These are phyloP conservation scores for Rachycentron canadum DNA, from an alignment of 2,797 vertebrate genomes.

Conservation along the genomic window DNA sequence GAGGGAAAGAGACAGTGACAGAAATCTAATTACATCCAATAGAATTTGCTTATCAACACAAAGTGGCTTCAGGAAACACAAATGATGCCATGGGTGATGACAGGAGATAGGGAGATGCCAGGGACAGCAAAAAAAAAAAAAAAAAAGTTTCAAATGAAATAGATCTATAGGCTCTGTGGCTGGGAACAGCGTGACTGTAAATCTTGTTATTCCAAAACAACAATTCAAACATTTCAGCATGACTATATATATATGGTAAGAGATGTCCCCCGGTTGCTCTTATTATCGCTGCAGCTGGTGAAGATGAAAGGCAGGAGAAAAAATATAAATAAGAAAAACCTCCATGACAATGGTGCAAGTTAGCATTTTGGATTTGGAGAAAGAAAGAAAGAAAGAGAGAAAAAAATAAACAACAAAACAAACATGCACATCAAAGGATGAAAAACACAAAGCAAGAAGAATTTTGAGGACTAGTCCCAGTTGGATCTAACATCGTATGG, in stretches of 20 bases:
- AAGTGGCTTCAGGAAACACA: constrained; percentile 30
- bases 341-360: constrained; percentile 31
- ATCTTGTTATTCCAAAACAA: constrained; percentile 38
- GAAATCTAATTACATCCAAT: constrained; percentile 59
- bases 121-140: constrained; percentile 8
- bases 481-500: constrained; percentile 43
- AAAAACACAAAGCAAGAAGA: constrained; percentile 28
- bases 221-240: constrained; percentile 13
- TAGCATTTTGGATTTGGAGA: constrained; percentile 50
- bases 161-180: constrained; percentile 20
- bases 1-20: constrained; percentile 32
- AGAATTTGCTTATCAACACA: constrained; percentile 53
- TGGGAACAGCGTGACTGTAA: constrained; percentile 4
- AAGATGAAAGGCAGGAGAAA: constrained; percentile 29
- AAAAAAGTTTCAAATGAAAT: constrained; percentile 12
- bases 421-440: constrained; percentile 39
- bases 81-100: constrained; percentile 15
- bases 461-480: constrained; percentile 28
- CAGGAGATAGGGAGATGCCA: constrained; percentile 5
- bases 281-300: constrained; percentile 29
- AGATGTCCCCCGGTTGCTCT: constrained; percentile 32
- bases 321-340: neutral
- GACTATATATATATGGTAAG: constrained; percentile 13
- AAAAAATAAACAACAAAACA: constrained; percentile 10
- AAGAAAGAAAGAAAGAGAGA: constrained; percentile 7